These are phyloP conservation scores for Micrasema longulum DNA, from an alignment of 1,140 invertebrate species.

Conservation along the genomic window DNA sequence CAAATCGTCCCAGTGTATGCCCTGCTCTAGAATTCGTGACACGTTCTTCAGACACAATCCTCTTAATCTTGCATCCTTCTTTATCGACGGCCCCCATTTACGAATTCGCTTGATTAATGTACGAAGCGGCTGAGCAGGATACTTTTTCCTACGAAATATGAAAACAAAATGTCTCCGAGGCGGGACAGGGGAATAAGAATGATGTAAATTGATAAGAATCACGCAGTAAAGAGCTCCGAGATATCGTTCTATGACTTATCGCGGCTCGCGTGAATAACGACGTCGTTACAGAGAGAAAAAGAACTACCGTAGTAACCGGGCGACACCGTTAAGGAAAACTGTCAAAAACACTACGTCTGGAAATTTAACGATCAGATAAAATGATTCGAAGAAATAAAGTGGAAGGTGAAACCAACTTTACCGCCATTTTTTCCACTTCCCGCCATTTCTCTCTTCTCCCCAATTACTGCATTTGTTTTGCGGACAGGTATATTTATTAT, in stretches of 20 bases:
- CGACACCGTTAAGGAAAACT: slow-evolving; percentile 38
- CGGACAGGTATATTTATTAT: slow-evolving; percentile 45
- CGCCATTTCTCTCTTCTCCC: slow-evolving; percentile 3
- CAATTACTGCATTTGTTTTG: slow-evolving; percentile 51
- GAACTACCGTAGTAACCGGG: slow-evolving; percentile 21
- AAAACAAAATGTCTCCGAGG: slow-evolving; percentile 23
- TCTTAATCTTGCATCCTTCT: slow-evolving; percentile 38
- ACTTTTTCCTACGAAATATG: slow-evolving; percentile 16
- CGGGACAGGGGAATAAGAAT: not conserved
- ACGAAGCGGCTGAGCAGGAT: not conserved
- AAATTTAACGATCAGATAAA: slow-evolving; percentile 54
- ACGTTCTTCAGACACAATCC: slow-evolving; percentile 22
- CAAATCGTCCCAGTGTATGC: slow-evolving; percentile 4
- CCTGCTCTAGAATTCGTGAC: slow-evolving; percentile 2
- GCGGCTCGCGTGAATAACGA: slow-evolving; percentile 45
- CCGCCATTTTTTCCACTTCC: not conserved
- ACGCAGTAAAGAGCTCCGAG: slow-evolving; percentile 34
- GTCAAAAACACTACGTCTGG: slow-evolving; percentile 53
- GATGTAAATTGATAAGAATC: slow-evolving; percentile 46
- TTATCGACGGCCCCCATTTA: slow-evolving; percentile 32
- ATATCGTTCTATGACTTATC: slow-evolving; percentile 50
- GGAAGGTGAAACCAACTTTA: not conserved
- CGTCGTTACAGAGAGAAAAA: slow-evolving; percentile 44
- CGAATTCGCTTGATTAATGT: slow-evolving; percentile 34
- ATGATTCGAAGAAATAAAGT: slow-evolving; percentile 41